phyloP scores from a whole-genome alignment of 2,888 invertebrate genomes.

The Lordiphosa andalusiaca region DNA sequence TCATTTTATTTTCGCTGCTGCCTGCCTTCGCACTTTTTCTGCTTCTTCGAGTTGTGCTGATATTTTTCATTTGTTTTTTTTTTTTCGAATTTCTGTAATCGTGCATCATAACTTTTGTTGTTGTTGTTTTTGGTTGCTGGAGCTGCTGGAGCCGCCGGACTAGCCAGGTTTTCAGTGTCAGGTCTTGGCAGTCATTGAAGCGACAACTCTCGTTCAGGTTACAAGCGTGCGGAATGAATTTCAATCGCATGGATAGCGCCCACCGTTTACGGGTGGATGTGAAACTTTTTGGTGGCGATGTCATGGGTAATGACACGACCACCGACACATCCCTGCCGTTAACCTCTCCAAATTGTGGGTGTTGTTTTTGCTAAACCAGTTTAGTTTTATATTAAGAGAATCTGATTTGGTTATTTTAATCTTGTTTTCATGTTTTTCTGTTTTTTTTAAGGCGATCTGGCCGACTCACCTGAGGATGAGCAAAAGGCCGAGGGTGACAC shows the following conservation, averaged over 20 bases:
- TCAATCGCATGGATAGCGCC: constrained; percentile 65
- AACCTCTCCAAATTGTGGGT: too few relatives aligned
- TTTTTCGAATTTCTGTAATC: constrained; percentile 29
- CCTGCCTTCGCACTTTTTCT: constrained; percentile 27
- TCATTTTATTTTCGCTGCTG: constrained; percentile 16
- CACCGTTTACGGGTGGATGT: constrained; percentile 55
- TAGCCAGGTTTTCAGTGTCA: constrained; percentile 22
- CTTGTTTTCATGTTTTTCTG: constrained; percentile 4
- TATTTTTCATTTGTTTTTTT: constrained; percentile 4
- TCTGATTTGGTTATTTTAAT: constrained; percentile 1
- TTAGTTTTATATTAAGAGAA: constrained; percentile 3
- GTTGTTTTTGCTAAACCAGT: too few relatives aligned
- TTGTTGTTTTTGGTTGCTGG: constrained; percentile 1
- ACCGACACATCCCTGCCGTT: background rate
- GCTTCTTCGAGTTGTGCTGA: constrained; percentile 22
- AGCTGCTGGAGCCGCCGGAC: constrained; percentile 7
- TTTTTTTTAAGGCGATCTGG: constrained; percentile 67
- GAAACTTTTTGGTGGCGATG: constrained; percentile 47
- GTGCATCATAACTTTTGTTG: constrained; percentile 18
- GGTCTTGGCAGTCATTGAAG: constrained; percentile 43
- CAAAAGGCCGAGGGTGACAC: constrained; percentile 47
- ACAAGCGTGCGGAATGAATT: constrained; percentile 58
- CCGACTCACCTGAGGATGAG: constrained; percentile 49
- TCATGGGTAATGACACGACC: constrained; percentile 19
- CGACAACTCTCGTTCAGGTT: constrained; percentile 35